phyloP scores from a whole-genome alignment of 1,140 invertebrate species.

The Pogonomyrmex californicus region DNA sequence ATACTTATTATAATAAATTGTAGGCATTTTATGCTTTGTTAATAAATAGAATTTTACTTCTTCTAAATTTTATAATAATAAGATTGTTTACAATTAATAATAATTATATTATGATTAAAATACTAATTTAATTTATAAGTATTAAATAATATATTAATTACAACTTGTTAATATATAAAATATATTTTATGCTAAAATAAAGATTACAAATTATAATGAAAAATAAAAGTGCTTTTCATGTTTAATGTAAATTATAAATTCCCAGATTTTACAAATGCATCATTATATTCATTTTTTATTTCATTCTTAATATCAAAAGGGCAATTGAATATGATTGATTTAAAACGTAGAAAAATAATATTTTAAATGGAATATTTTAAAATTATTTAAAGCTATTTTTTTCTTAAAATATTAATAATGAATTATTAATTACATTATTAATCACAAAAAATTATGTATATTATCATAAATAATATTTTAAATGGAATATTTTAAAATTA shows the following conservation, averaged over 20 bases:
- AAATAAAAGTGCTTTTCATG: neutral
- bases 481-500: too few relatives aligned
- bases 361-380: too few relatives aligned
- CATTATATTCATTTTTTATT: neutral
- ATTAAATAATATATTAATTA: neutral
- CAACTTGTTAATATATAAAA: neutral
- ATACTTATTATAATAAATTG: too few relatives aligned
- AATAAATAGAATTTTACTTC: too few relatives aligned
- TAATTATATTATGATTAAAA: neutral
- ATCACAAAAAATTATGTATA: too few relatives aligned
- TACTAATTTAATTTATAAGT: neutral
- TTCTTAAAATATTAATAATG: neutral
- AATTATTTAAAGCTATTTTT: neutral
- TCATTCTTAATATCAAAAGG: neutral
- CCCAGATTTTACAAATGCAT: neutral
- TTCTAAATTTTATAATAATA: too few relatives aligned
- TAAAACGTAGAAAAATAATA: neutral
- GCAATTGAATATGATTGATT: conserved; percentile 27
- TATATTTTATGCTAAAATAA: neutral
- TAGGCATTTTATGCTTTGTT: too few relatives aligned
- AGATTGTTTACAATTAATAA: too few relatives aligned
- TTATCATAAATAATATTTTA: too few relatives aligned
- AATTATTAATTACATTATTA: neutral
- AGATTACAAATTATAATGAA: neutral
- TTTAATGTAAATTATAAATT: neutral